Evolutionary conservation across 2,888 invertebrate species (phyloP), one percentile per base, ranked within the genome.

Genomic region (Eurois occulta): DNA sequence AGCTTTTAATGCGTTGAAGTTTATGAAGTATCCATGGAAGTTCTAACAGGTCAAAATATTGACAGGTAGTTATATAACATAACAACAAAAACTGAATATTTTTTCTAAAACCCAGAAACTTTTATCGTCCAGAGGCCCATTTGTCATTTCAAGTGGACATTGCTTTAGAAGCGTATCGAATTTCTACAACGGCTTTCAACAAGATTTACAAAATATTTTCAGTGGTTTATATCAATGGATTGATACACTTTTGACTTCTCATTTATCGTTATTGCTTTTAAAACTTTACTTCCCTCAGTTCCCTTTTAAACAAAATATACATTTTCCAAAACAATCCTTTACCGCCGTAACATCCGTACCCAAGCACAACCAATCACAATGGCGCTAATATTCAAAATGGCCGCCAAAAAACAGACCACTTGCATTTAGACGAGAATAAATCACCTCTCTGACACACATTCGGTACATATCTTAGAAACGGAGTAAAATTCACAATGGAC

Each of bases 401-500:
- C 66, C 41, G 66, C 70, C 68, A 76, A 75, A 83, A 82, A 85
- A 64, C 70, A 80, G 80, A 75, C 71, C 80, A 77, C 79, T 83
- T 86, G 72, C 86, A 81, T 80, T 82, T 70, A 74, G 72, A 81
- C 78, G 48, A 24, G 60, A 43, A 86, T 88, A 88, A 86, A 88
- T 87, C 87, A 86, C 75, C 64, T 78, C 58, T 60, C 85, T 78
- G 76, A 76, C 81, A 81, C 73, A 83, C 83, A 84, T 84, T 83
- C 70, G 65, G 75, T 80, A 84, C 81, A 81, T 88, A 87, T 88
- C 83, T 86, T 75, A 77, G 78, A 72, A 52, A 67, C 64, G 77
- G 67, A 84, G 85, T 82, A 86, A 86, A 88, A 86, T 78, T 87
- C 87, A 92, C 92, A 91, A 92, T 89, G 91, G 91, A 85, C 88